Percentiles rank a stretch among this genome's conserved stretches.
Conservation (phyloP, 2,797 vertebrate species). For the Caiman crocodilus region DNA sequence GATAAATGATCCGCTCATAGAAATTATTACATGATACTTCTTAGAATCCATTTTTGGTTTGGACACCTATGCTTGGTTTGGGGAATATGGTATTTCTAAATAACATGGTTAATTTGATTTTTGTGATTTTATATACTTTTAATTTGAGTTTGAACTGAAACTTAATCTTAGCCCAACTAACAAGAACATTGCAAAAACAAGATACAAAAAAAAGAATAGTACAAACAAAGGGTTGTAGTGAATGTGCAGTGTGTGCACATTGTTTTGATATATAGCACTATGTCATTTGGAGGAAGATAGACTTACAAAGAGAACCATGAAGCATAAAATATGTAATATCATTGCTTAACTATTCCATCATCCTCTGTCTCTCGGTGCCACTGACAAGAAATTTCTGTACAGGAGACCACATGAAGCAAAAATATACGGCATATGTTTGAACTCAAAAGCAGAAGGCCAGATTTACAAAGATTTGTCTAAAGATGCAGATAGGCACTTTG, state of each 20-base stretch:
- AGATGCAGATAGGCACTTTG: not conserved
- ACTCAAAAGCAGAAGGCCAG: not conserved
- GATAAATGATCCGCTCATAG: not conserved
- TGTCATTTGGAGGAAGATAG: conserved; percentile 35
- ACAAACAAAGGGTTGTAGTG: rapidly evolving
- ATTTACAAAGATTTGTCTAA: not conserved
- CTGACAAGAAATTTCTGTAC: not conserved
- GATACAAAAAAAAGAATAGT: not conserved
- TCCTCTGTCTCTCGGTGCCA: not conserved
- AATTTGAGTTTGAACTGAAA: too few relatives aligned
- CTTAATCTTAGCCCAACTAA: too few relatives aligned
- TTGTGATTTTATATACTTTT: not conserved
- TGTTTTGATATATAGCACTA: conserved; percentile 10
- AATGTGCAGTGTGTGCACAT: not conserved
- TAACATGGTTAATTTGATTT: not conserved
- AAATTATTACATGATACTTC: not conserved
- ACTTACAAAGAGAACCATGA: not conserved
- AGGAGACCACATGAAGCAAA: not conserved
- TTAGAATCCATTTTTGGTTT: not conserved
- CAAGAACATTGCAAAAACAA: not conserved
- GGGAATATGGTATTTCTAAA: not conserved
- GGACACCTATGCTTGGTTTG: not conserved
- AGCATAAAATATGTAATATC: not conserved
- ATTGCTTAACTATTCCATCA: not conserved
- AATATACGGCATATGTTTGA: not conserved